phyloP scores from a whole-genome alignment of 1,140 invertebrate genomes.

The Sycophila sp. region DNA sequence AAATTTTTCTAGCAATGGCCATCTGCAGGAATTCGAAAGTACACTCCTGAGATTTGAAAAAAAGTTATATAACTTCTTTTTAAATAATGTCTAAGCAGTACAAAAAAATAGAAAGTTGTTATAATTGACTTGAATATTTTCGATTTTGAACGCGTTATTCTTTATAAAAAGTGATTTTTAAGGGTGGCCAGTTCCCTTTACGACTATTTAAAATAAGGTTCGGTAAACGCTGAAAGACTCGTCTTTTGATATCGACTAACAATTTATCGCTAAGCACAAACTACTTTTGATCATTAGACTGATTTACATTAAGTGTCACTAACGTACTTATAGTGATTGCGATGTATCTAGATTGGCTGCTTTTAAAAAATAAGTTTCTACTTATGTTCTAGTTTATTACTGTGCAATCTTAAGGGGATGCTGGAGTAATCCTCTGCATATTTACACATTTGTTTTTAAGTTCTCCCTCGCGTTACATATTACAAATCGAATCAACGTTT shows the following conservation, averaged over 20 bases:
- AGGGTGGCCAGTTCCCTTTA: neutral
- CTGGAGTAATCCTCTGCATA: neutral
- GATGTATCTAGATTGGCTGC: neutral
- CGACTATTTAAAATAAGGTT: neutral
- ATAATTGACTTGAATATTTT: neutral
- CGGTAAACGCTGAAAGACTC: neutral
- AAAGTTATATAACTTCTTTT: no score
- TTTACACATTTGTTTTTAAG: neutral
- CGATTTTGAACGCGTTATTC: neutral
- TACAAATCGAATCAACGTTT: no score
- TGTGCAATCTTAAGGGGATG: neutral
- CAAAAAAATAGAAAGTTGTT: neutral
- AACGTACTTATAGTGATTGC: neutral
- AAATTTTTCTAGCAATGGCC: no score
- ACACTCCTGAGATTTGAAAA: no score
- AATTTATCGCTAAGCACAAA: neutral
- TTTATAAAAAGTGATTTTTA: neutral
- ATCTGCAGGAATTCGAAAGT: no score
- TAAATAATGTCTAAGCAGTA: no score
- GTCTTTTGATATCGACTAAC: neutral
- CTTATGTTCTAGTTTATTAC: neutral
- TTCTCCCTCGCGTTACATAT: no score
- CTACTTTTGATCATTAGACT: neutral
- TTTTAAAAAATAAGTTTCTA: neutral
- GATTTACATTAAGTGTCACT: constrained; percentile 18